Evolutionary conservation across 2,888 invertebrate genomes (phyloP).

Genomic region (Linnaemya vulpina): DNA sequence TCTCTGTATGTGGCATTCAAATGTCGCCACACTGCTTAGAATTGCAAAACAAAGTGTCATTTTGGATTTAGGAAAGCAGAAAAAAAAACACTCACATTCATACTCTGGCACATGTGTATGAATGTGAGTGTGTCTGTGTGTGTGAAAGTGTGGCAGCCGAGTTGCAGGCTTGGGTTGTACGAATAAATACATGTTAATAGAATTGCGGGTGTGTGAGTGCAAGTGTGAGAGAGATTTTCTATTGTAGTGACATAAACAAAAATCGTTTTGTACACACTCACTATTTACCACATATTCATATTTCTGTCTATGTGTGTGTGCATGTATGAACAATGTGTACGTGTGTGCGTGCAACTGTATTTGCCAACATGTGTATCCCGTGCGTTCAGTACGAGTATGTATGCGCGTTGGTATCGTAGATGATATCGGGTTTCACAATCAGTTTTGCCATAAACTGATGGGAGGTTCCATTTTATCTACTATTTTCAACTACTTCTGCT

Average conservation of each 20-base stretch:
- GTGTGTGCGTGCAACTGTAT: not conserved
- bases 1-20: constrained; percentile 72
- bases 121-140: not conserved
- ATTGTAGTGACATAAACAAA: constrained; percentile 63
- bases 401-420: constrained; percentile 9
- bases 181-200: not conserved
- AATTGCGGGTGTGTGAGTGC: not conserved
- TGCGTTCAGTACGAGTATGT: not conserved
- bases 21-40: constrained; percentile 72
- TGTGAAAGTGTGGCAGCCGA: not conserved
- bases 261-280: constrained; percentile 41
- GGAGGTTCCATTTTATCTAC: constrained; percentile 40
- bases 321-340: not conserved
- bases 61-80: constrained; percentile 69
- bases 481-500: constrained; percentile 12
- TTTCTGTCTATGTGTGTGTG: not conserved
- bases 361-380: not conserved
- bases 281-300: constrained; percentile 42
- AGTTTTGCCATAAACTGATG: constrained; percentile 42
- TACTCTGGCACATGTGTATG: no score
- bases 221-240: not conserved
- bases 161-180: constrained; percentile 8
- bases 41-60: constrained; percentile 72
- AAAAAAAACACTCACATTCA: constrained; percentile 64
- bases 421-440: constrained; percentile 57